These are phyloP conservation scores for Apodemus sylvaticus DNA, from an alignment of 2,113 vertebrate genomes.

Conservation along the genomic window DNA sequence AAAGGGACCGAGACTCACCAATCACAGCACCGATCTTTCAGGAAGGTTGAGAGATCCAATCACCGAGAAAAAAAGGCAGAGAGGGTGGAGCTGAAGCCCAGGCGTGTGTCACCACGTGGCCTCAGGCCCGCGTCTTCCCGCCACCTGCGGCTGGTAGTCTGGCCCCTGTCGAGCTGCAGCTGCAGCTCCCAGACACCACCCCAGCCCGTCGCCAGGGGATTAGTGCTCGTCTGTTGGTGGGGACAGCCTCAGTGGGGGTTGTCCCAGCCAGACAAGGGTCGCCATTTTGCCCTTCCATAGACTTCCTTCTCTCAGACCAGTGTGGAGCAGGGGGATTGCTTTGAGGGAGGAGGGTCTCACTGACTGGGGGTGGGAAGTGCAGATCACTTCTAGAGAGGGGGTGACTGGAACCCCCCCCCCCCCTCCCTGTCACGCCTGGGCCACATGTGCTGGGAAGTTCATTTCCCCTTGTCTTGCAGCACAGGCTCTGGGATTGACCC, in stretches of 20 bases:
- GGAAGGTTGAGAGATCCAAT: constrained; percentile 15
- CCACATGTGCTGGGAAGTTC: constrained; percentile 83
- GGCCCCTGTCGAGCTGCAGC: constrained; percentile 76
- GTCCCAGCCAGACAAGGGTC: constrained; percentile 51
- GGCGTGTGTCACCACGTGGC: constrained; percentile 16
- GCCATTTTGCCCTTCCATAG: constrained; percentile 41
- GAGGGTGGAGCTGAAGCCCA: neutral
- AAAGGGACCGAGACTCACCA: constrained; percentile 15
- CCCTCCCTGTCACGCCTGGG: constrained; percentile 63
- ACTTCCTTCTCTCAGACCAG: neutral
- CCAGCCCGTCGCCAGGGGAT: constrained; percentile 79
- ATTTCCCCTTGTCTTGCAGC: constrained; percentile 82
- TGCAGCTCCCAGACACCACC: constrained; percentile 78
- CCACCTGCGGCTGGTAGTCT: constrained; percentile 64
- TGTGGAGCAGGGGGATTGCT: neutral
- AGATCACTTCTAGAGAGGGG: constrained; percentile 66
- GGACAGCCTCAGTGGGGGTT: constrained; percentile 75
- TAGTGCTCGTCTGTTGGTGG: constrained; percentile 77
- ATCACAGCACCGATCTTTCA: neutral
- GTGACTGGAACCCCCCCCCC: constrained; percentile 58
- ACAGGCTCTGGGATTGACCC: constrained; percentile 79
- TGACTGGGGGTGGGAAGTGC: constrained; percentile 41
- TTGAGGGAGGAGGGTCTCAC: constrained; percentile 21
- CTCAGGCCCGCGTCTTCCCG: constrained; percentile 19
- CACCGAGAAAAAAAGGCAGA: neutral